phyloP scores from a whole-genome alignment of 92 coral and sea anemone genomes.

The Zoanthus sansibaricus region DNA sequence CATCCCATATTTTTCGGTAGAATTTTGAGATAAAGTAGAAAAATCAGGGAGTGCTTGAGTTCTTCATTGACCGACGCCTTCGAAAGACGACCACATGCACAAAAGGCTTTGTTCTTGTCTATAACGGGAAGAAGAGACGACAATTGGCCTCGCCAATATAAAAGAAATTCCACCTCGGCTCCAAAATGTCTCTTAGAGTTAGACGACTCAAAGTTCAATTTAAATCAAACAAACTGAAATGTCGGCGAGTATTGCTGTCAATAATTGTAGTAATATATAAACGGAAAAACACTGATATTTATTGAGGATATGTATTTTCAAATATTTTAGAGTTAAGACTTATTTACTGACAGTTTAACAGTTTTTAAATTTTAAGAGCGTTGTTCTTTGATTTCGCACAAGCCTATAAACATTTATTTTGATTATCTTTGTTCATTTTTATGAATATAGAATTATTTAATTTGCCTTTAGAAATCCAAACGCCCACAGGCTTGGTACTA shows the following conservation, averaged over 20 bases:
- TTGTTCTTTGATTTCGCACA: neutral
- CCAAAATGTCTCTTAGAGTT: too few relatives aligned
- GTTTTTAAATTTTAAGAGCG: neutral
- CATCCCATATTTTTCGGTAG: too few relatives aligned
- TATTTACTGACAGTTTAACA: neutral
- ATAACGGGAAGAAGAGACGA: constrained; percentile 42
- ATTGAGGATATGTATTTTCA: neutral
- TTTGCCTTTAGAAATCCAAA: neutral
- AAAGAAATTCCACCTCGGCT: too few relatives aligned
- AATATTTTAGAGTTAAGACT: neutral
- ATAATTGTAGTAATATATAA: too few relatives aligned
- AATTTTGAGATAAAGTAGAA: neutral
- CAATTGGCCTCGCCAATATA: neutral
- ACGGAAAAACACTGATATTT: too few relatives aligned
- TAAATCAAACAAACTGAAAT: too few relatives aligned
- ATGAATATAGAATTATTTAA: neutral
- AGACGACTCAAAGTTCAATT: too few relatives aligned
- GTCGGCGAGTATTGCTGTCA: too few relatives aligned
- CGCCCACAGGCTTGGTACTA: neutral
- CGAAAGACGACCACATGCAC: constrained; percentile 65
- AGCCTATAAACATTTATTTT: neutral
- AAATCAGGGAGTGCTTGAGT: constrained; percentile 48
- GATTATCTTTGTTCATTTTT: neutral
- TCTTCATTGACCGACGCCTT: constrained; percentile 62
- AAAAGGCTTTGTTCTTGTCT: constrained; percentile 26